Base-by-base conservation (phyloP, 2,888 invertebrate species). In the Caenorhabditis sp. region DNA sequence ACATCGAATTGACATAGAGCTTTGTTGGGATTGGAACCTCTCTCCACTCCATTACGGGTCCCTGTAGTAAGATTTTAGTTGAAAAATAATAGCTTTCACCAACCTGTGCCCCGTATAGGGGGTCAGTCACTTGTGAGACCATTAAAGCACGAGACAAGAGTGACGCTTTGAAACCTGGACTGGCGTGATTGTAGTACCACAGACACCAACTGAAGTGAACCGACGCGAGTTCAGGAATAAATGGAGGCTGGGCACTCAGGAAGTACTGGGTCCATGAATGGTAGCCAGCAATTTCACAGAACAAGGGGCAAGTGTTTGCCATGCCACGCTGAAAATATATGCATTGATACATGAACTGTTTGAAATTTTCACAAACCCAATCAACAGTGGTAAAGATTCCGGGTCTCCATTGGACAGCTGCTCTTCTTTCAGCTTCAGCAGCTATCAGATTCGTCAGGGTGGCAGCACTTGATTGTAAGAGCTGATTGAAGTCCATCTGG, bases 261-360 rank as follows among this genome's bases (percentile, higher is more conserved):
- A 59, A 59, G 22, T 35, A 59, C 16, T 59, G 31, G 12, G 31
- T 59, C 59, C 59, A 59, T 10, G 38, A 35, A 22, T 59, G 19
- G 14, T 38, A 59, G 19, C 59, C 59, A 8, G 59, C 35, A 12
- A 59, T 10, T 22, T 59, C 59, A 12, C 10, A 7, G 22, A 59
- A 59, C 19, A 0, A 1, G 3, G 4, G n/a, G 0, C 10, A 6
- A 12, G 12, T 12, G 1, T 10, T 38, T 10, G 19, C 22, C 7
- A 22, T 22, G 22, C 2, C 22, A 22, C 35, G 26, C 58, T 58
- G 31, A 58, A 56, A 56, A 14, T 6, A 31, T 16, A n/a, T 38
- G 6, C 12, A 38, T 10, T 6, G 2, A 38, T 6, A 7, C 12
- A 10, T 31, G 31, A 31, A 31, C 5, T 7, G 4, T 31, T 7